Base-by-base conservation (phyloP, 2,888 invertebrate genomes). In the Sepioteuthis lessoniana region DNA sequence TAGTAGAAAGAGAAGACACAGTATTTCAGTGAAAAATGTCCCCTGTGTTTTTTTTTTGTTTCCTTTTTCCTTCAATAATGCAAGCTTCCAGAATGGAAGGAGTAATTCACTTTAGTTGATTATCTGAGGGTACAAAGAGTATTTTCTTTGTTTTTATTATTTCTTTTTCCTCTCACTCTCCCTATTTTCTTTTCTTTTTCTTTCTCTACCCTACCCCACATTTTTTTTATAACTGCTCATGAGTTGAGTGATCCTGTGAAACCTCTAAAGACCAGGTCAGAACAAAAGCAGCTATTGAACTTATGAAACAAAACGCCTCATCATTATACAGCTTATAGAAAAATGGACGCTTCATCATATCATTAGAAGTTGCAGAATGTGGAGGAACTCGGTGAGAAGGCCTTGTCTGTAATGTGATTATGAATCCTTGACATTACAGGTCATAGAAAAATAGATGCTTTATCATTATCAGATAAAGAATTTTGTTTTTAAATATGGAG, bases 331-430 rank as follows among this genome's bases (percentile, higher is more conserved):
- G n/a, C n/a, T 76, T 76, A n/a, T 76, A 76, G 76, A n/a, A 76
- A 76, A 76, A 76, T 76, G 76, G 76, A n/a, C 76, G 76, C 76
- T 76, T 76, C 76, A 76, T 76, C 76, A 76, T n/a, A 76, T 76
- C 35, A 76, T n/a, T 76, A 76, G n/a, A 19, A 35, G 76, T 35
- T 4, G 10, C 76, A 76, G 76, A 76, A 76, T 55, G 76, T n/a
- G 76, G 8, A 4, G 4, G 76, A 16, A 35, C 0, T n/a, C n/a
- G n/a, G 76, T 16, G 76, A 16, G 76, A n/a, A 35, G n/a, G 76
- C 16, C n/a, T 60, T 35, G 76, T 4, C 76, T 76, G 10, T 76
- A 76, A 76, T 76, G 76, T 76, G 76, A 76, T 76, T 76, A n/a
- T 76, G 76, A 76, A 76, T n/a, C 76, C 76, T 76, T 76, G 76